Percentiles rank a stretch among this genome's conserved stretches.
Conservation (phyloP, 2,113 vertebrate species). For the Boulengeromyrus knoepffleri region DNA sequence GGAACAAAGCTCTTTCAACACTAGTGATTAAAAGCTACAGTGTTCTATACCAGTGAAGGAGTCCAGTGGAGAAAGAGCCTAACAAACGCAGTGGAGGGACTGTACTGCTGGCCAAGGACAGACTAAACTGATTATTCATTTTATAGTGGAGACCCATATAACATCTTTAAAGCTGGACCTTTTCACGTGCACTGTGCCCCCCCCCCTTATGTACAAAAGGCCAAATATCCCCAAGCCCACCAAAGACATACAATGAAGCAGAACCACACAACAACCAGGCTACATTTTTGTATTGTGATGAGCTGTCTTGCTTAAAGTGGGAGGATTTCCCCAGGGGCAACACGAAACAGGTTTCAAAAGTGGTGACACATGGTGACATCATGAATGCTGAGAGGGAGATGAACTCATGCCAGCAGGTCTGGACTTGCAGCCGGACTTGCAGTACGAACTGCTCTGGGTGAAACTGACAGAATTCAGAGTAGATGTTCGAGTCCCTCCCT, state of each 20-base stretch:
- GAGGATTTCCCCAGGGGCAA: neutral
- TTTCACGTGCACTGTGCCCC: neutral
- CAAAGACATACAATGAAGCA: neutral
- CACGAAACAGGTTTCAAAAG: neutral
- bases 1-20: neutral
- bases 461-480: neutral
- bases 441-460: too few relatives aligned
- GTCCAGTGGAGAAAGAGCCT: neutral
- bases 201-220: neutral
- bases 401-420: neutral
- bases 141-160: neutral
- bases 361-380: neutral
- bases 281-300: neutral
- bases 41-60: neutral
- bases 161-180: neutral
- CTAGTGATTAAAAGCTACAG: neutral
- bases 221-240: neutral
- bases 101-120: neutral
- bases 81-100: neutral
- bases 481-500: neutral
- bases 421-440: neutral
- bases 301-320: neutral
- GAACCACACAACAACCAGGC: neutral
- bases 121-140: neutral
- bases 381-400: neutral